Percentiles rank a stretch among this genome's conserved stretches.
Evolutionary conservation across 2,888 invertebrate species (phyloP).

Genomic region (Eupithecia subumbrata): DNA sequence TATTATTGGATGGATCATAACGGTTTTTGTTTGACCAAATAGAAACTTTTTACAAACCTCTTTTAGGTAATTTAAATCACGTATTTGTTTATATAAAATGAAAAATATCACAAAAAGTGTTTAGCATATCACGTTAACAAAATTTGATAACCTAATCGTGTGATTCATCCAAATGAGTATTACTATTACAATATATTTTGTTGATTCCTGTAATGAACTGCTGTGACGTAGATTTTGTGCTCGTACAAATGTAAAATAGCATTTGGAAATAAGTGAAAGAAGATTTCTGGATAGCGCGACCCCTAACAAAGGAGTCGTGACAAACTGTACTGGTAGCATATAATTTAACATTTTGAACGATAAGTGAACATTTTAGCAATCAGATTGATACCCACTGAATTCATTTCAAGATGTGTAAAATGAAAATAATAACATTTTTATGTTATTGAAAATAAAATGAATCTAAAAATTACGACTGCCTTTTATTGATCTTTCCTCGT

Average conservation of each 20-base stretch:
- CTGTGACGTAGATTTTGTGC: slow-evolving; percentile 76
- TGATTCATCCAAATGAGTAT: slow-evolving; percentile 72
- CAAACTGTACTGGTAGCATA: slow-evolving; percentile 78
- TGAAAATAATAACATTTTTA: slow-evolving; percentile 83
- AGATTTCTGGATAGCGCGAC: slow-evolving; percentile 68
- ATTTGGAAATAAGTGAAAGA: slow-evolving; percentile 84
- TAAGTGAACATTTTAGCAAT: slow-evolving; percentile 76
- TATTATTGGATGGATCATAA: slow-evolving; percentile 74
- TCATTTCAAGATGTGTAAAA: slow-evolving; percentile 82
- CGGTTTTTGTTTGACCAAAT: slow-evolving; percentile 80
- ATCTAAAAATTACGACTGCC: slow-evolving; percentile 74
- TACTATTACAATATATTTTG: slow-evolving; percentile 80
- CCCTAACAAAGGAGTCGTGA: slow-evolving; percentile 55
- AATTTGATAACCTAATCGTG: slow-evolving; percentile 64
- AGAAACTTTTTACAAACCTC: slow-evolving; percentile 79
- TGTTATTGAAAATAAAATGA: slow-evolving; percentile 85
- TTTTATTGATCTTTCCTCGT: slow-evolving; percentile 51
- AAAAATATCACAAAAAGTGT: slow-evolving; percentile 78
- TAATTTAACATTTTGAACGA: slow-evolving; percentile 69
- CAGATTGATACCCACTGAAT: slow-evolving; percentile 77
- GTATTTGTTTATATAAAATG: slow-evolving; percentile 73
- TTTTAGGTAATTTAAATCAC: slow-evolving; percentile 72
- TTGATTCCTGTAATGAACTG: slow-evolving; percentile 76
- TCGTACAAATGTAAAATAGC: slow-evolving; percentile 75
- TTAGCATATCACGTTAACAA: slow-evolving; percentile 78